A percentile compares a stretch with the other conserved stretches of the same genome.
Conservation (phyloP, 1,140 invertebrate species). For the Brachionus paranguensis region DNA sequence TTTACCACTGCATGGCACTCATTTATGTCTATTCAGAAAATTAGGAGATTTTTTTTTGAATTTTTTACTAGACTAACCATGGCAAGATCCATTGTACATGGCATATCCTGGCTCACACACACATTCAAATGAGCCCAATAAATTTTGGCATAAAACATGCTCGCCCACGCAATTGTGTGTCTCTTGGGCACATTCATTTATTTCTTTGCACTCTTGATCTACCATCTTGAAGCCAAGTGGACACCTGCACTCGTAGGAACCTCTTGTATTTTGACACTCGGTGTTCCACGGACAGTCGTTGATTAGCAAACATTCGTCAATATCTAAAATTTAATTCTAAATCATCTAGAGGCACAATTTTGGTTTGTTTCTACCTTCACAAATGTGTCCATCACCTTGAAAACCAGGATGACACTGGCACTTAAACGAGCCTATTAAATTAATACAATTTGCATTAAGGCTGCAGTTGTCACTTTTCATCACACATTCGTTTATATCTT, state of each 20-base stretch:
- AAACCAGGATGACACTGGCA: constrained; percentile 35
- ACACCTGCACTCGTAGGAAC: constrained; percentile 25
- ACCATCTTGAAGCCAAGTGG: not conserved
- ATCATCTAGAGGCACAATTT: not conserved
- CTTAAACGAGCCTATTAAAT: constrained; percentile 31
- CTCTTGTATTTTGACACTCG: constrained; percentile 27
- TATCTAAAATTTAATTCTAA: constrained; percentile 17
- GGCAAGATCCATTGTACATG: constrained; percentile 6
- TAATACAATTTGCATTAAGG: not conserved
- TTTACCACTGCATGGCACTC: not conserved
- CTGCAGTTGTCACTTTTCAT: not conserved
- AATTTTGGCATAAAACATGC: not conserved
- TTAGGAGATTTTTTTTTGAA: not conserved
- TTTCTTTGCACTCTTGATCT: constrained; percentile 20
- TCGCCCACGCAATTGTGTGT: not conserved
- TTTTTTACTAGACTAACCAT: not conserved
- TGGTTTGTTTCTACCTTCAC: not conserved
- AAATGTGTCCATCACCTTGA: constrained; percentile 44
- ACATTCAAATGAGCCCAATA: constrained; percentile 31
- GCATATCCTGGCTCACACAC: not conserved
- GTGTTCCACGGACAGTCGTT: not conserved
- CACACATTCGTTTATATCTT: constrained; percentile 37
- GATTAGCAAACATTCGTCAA: constrained; percentile 7
- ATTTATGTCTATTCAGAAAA: not conserved
- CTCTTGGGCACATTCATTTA: constrained; percentile 29